Evolutionary conservation across 1,140 invertebrate species (phyloP), one percentile per base, ranked within the genome.

Genomic region (Drosophila subobscura): DNA sequence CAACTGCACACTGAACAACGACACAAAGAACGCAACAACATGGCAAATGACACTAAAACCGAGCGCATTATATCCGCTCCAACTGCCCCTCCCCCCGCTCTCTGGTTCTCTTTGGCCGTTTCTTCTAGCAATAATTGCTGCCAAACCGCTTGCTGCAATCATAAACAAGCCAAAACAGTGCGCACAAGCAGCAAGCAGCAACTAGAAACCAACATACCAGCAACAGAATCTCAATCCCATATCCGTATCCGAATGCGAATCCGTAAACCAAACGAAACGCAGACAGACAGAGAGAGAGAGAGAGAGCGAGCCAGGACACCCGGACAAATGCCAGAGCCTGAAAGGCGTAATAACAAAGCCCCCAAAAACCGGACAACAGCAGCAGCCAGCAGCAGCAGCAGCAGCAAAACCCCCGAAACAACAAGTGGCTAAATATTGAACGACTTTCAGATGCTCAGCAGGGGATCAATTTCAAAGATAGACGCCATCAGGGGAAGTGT

Each of bases 91-190:
- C 40, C 23, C 2, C 5, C 16, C 46, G 52, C 6, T 10, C 20
- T 58, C 14, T 49, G 10, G 42, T 27, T 29, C 44, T 22, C 8
- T 40, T 8, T 12, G 33, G 46, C 20, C 10, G 1, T 16, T 40
- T 29, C 51, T 25, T 40, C 12, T 33, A 63, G 59, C 65, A 61
- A 81, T 86, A 81, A 86, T 86, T 88, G 80, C 58, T 77, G 75
- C 70, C 60, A 61, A 77, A 81, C 73, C 67, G 78, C 85, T 84
- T 76, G 64, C 72, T 81, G 81, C 73, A 85, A 73, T 80, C 77
- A 80, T 80, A 77, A 74, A 81, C 67, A 67, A 83, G 59, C 71
- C 47, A 25, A 49, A 56, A 56, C 33, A 37, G 33, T 37, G 33
- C 33, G 33, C 33, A 37, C 53, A 25, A 56, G 42, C 33, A 22